These are phyloP conservation scores for Drosophila fuyamai DNA, from an alignment of 1,140 invertebrate genomes.

Conservation along the genomic window DNA sequence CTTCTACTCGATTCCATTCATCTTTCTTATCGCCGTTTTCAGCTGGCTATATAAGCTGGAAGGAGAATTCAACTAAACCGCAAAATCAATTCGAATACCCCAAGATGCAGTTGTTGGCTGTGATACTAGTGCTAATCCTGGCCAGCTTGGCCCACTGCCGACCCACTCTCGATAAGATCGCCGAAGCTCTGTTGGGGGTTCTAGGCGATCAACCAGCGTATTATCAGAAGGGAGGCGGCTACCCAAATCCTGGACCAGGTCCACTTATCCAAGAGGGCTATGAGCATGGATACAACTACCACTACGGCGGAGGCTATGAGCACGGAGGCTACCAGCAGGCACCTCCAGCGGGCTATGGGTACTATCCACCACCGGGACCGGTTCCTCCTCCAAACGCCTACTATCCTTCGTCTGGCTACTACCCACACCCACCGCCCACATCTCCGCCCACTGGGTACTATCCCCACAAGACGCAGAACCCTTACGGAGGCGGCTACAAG, in stretches of 20 bases:
- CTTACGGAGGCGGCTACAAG: constrained; percentile 53
- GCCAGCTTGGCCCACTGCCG: constrained; percentile 16
- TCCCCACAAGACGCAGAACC: constrained; percentile 19
- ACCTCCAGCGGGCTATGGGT: constrained; percentile 21
- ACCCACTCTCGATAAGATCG: constrained; percentile 72
- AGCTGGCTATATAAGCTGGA: constrained; percentile 30
- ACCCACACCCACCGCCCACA: not conserved
- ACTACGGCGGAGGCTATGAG: constrained; percentile 61
- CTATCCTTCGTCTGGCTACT: constrained; percentile 42
- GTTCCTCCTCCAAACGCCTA: constrained; percentile 6
- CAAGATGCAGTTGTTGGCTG: constrained; percentile 45
- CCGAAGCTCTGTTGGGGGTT: constrained; percentile 46
- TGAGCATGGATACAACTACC: constrained; percentile 65
- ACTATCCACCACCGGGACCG: constrained; percentile 25
- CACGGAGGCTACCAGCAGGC: constrained; percentile 31
- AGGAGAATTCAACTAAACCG: not conserved
- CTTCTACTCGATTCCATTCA: constrained; percentile 32
- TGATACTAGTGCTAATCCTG: constrained; percentile 30
- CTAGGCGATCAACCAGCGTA: constrained; percentile 36
- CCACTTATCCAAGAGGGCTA: constrained; percentile 64
- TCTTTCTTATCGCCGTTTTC: constrained; percentile 25
- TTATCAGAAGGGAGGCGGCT: constrained; percentile 8
- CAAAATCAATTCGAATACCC: constrained; percentile 14
- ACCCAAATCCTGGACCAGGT: constrained; percentile 21
- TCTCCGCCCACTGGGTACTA: constrained; percentile 34